phyloP scores from a whole-genome alignment of 23 tunicate species.

The Halocynthia roretzi region DNA sequence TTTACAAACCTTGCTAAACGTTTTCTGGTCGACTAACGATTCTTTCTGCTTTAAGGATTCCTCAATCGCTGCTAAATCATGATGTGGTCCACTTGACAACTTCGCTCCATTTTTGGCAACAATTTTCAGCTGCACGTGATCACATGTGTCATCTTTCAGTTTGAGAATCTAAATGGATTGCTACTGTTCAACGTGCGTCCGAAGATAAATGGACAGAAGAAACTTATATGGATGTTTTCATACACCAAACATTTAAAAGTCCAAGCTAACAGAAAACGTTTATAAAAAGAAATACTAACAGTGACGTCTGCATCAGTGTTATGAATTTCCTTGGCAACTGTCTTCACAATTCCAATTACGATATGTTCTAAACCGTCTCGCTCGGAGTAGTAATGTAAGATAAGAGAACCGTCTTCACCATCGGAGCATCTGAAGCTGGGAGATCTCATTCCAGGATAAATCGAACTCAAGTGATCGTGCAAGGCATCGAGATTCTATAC shows the following conservation, averaged over 20 bases:
- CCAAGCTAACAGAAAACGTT: too few species aligned
- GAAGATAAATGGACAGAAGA: too few species aligned
- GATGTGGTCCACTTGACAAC: constrained; percentile 33
- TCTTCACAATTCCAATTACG: constrained; percentile 84
- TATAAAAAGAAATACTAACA: constrained; percentile 16
- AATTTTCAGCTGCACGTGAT: constrained; percentile 82
- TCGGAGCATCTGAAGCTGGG: constrained; percentile 90
- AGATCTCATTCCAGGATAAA: constrained; percentile 97
- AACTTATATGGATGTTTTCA: too few species aligned
- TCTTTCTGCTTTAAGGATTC: constrained; percentile 41
- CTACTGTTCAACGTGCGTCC: neutral
- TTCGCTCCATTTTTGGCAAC: constrained; percentile 52
- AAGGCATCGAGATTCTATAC: constrained; percentile 83
- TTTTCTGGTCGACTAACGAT: constrained; percentile 40
- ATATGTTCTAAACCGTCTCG: constrained; percentile 87
- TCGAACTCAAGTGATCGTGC: constrained; percentile 88
- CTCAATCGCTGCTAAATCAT: constrained; percentile 57
- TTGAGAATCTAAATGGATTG: constrained; percentile 44
- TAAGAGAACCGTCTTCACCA: constrained; percentile 61
- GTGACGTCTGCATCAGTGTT: constrained; percentile 79
- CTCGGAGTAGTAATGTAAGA: constrained; percentile 88
- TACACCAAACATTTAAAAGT: too few species aligned
- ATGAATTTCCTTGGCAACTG: constrained; percentile 76
- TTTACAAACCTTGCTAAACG: constrained; percentile 61
- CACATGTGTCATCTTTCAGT: constrained; percentile 67